phyloP scores from a whole-genome alignment of 1,140 invertebrate genomes.

The Caerostris darwini region DNA sequence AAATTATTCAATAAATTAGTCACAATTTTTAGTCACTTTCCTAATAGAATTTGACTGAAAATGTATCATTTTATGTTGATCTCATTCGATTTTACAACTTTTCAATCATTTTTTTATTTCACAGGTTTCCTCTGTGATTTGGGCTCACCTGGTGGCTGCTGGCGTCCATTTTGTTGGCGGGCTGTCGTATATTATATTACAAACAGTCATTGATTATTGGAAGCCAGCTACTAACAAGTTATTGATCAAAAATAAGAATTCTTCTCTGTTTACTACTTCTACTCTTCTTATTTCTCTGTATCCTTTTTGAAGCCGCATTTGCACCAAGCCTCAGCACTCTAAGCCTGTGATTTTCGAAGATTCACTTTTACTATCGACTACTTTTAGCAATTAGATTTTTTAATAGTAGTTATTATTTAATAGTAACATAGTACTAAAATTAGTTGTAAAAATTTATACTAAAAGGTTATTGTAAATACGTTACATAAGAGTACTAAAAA shows the following conservation, averaged over 20 bases:
- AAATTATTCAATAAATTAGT: too few species aligned
- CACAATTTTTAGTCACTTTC: too few species aligned
- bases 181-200: background rate
- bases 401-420: too few species aligned
- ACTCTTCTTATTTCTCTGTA: background rate
- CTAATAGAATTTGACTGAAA: too few species aligned
- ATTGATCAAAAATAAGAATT: background rate
- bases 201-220: constrained; percentile 10
- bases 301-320: background rate
- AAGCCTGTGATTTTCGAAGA: too few species aligned
- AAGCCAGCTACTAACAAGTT: background rate
- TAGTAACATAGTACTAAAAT: background rate
- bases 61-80: too few species aligned
- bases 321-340: background rate
- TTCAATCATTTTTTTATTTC: background rate
- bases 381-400: too few species aligned
- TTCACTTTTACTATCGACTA: too few species aligned
- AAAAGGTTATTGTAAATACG: background rate
- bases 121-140: constrained; percentile 47
- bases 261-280: background rate
- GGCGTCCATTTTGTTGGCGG: constrained; percentile 17
- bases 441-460: background rate
- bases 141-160: constrained; percentile 24
- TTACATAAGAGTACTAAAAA: too few species aligned
- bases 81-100: background rate